phyloP scores from a whole-genome alignment of 2,797 vertebrate species.

The Botia kubotai region DNA sequence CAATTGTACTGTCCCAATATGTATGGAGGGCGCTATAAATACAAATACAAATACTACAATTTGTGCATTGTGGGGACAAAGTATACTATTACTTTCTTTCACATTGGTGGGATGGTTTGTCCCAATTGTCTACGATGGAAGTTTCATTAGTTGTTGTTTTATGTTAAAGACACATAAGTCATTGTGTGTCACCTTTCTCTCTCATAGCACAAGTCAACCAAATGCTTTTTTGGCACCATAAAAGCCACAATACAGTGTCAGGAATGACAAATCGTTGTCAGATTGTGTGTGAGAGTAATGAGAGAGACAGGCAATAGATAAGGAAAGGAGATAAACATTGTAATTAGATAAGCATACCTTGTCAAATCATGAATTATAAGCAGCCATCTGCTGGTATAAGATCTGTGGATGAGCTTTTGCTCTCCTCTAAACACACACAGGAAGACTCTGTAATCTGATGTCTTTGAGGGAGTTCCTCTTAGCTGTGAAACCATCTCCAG shows the following conservation, averaged over 20 bases:
- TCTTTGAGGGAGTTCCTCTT: not conserved
- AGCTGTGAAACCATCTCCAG: not conserved
- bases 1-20: no score
- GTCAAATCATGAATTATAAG: not conserved
- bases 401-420: not conserved
- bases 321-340: not conserved
- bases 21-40: no score
- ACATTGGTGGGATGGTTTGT: no score
- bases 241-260: not conserved
- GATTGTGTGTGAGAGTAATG: not conserved
- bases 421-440: not conserved
- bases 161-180: not conserved
- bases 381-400: no score
- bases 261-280: not conserved
- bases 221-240: not conserved
- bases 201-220: not conserved
- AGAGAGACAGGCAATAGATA: not conserved
- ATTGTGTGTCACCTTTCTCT: not conserved
- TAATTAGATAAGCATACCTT: not conserved
- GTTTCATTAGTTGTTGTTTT: not conserved
- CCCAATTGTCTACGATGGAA: no score
- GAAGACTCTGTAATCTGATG: not conserved
- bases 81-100: no score
- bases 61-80: no score
- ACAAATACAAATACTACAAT: no score